Evolutionary conservation across 2,113 vertebrate genomes (phyloP).

Genomic region (Phalacrocorax aristotelis): DNA sequence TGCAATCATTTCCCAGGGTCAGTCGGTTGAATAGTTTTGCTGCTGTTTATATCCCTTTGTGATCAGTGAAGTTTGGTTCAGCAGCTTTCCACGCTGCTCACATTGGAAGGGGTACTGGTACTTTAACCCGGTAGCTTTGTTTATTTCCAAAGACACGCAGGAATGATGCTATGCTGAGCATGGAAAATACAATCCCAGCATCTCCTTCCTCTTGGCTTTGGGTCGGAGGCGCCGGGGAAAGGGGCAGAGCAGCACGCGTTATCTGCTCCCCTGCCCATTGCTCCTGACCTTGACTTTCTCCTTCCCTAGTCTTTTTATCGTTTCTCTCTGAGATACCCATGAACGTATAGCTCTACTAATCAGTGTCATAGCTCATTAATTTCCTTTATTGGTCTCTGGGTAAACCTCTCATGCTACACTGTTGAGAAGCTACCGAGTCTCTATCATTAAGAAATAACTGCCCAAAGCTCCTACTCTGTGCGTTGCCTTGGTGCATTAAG

Average conservation of each 20-base stretch:
- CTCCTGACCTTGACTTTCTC: slow-evolving; percentile 5
- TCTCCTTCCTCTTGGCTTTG: neutral
- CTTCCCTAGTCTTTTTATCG: neutral
- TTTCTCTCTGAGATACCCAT: neutral
- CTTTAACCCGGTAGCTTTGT: neutral
- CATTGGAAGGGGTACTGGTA: no score
- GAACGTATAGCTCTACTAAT: neutral
- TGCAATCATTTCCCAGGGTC: neutral
- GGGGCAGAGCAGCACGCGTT: neutral
- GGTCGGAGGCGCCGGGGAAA: neutral
- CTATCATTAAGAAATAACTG: neutral
- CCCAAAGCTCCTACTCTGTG: neutral
- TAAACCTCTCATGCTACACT: neutral
- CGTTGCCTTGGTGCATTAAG: neutral
- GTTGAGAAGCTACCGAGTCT: neutral
- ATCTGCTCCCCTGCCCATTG: neutral
- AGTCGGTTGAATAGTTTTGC: neutral
- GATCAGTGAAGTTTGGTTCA: neutral
- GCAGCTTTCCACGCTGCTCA: neutral
- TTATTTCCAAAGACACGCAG: neutral
- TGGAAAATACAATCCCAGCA: neutral
- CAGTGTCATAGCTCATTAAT: slow-evolving; percentile 36
- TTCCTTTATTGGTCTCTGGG: slow-evolving; percentile 14
- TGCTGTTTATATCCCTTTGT: neutral
- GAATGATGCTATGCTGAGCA: accelerated